Evolutionary conservation across 2,888 invertebrate species (phyloP), one percentile per base, ranked within the genome.

Genomic region (Seira sanloemensis): DNA sequence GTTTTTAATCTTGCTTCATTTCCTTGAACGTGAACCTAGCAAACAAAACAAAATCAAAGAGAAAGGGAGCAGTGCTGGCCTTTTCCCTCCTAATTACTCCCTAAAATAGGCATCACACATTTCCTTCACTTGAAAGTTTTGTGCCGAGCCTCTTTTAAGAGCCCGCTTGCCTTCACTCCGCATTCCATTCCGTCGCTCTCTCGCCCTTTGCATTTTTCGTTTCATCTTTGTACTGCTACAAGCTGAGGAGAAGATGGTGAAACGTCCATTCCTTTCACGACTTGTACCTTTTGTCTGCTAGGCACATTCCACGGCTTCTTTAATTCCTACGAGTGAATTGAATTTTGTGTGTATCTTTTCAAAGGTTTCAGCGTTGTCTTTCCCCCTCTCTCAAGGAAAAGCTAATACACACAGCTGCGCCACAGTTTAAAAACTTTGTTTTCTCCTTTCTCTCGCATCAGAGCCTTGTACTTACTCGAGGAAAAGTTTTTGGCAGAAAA

Each of bases 71-170:
- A 12, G 16, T n/a, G 16, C 5, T 12, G 2, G 50, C 50, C 50
- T 12, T 50, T 50, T 50, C 50, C 50, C 50, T n/a, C 50, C 50
- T 50, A 50, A 50, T 50, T 50, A 50, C 50, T 50, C 50, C n/a
- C 50, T 50, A 50, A 50, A 50, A 50, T 50, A 50, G n/a, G 50
- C 50, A 50, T 50, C 50, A 50, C 50, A 18, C 50, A 50, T 50
- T 50, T 50, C 16, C 50, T 50, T 12, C n/a, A n/a, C 50, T n/a
- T 7, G 16, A 50, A 37, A 50, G 2, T n/a, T 12, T 12, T 37
- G 4, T 12, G 37, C 50, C n/a, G 12, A 1, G 16, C 16, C n/a
- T 50, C 50, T 16, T 50, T 50, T 50, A n/a, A 50, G n/a, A 50
- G n/a, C n/a, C 50, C n/a, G n/a, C n/a, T n/a, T n/a, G n/a, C 50